A percentile compares a stretch with the other conserved stretches of the same genome.
These are phyloP conservation scores for Anadara kagoshimensis DNA, from an alignment of 1,140 invertebrate genomes.

Conservation along the genomic window DNA sequence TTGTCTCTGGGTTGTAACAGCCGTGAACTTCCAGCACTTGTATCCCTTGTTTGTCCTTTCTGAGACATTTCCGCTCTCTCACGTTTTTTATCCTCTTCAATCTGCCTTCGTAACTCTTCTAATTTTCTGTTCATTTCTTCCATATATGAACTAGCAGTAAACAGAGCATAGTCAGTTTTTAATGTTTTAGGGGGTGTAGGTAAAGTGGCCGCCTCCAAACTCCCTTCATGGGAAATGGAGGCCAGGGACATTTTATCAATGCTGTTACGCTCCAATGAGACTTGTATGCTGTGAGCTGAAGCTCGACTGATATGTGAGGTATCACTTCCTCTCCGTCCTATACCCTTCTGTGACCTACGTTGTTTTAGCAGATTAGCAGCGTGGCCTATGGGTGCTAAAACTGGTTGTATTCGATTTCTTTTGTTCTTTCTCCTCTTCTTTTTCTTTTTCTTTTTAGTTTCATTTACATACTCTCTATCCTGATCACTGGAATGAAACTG, in stretches of 20 bases:
- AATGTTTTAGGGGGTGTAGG: conserved; percentile 29
- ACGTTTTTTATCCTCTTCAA: neutral
- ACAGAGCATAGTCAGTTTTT: conserved; percentile 44
- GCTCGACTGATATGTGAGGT: conserved; percentile 51
- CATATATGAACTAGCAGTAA: conserved; percentile 43
- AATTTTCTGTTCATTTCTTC: conserved; percentile 29
- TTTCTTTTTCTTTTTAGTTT: conserved; percentile 39
- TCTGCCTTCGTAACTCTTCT: conserved; percentile 3
- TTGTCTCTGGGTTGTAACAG: neutral
- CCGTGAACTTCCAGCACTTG: neutral
- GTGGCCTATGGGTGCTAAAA: conserved; percentile 44
- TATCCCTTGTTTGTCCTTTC: neutral
- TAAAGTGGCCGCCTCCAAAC: conserved; percentile 21
- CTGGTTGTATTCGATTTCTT: conserved; percentile 43
- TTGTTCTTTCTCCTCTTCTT: conserved; percentile 37
- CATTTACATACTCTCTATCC: conserved; percentile 13
- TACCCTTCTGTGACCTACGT: conserved; percentile 12
- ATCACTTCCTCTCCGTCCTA: conserved; percentile 49
- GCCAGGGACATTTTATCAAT: conserved; percentile 35
- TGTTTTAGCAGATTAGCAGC: conserved; percentile 15
- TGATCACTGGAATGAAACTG: conserved; percentile 36
- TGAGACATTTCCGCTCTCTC: neutral
- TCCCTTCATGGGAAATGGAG: conserved; percentile 28
- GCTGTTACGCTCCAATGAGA: conserved; percentile 45
- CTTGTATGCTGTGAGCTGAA: conserved; percentile 51